Base-by-base conservation (phyloP, 2,797 vertebrate genomes). In the Cynopterus sphinx region DNA sequence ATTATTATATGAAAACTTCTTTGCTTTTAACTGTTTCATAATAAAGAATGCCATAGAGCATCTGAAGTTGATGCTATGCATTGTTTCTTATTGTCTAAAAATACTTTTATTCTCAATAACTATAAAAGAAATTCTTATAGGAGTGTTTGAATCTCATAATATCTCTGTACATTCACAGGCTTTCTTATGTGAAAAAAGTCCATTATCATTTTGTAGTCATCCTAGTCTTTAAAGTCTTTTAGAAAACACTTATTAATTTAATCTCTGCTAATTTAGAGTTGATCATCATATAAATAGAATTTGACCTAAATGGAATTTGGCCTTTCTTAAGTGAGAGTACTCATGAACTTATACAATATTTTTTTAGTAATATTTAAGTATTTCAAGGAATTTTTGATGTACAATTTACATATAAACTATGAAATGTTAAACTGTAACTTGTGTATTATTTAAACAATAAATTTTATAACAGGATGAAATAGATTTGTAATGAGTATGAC, bases 191-290 rank as follows among this genome's bases (percentile, higher is more conserved):
- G 59, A 21, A 49, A 63, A 86, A 85, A 53, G 21, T 5, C 19
- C 16, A 7, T 67, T 87, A 70, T 55, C 13, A 82, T 81, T 90
- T 96, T 81, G 51, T 84, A 61, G 19, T 71, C 9, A 71, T 59
- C 2, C 9, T 79, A 17, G 26, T 67, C 59, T 95, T 78, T 86
- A 68, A 74, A 81, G 19, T 49, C 9, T 71, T 96, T 85, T 59
- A 79, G 36, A 83, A 67, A 73, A 84, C n/a, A 9, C 28, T 90
- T 87, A 81, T 74, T 75, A 88, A 75, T 65, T 81, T 88, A 86
- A 96, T 65, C 28, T 83, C 22, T 94, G 41, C 24, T 61, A 68
- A 70, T 96, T 88, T 93, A 73, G 41, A 78, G n/a, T 55, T 95
- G 39, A 17, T 74, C 36, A 49, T 85, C 10, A 28, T 83, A 24